Percentiles rank a stretch among this genome's conserved stretches.
Conservation (phyloP, 2,888 invertebrate genomes). For the Harpalus rufipes region DNA sequence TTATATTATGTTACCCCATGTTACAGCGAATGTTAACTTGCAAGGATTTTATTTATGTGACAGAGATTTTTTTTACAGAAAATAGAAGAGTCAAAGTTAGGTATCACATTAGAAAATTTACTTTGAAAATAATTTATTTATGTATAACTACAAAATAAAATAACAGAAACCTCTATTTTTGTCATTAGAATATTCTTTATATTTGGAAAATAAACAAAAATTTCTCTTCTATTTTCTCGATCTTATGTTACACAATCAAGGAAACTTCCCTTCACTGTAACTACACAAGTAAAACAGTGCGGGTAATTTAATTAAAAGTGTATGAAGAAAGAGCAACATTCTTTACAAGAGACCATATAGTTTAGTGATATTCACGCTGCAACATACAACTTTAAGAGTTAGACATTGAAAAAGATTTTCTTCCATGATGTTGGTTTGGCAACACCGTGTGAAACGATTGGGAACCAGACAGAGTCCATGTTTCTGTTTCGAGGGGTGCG, state of each 20-base stretch:
- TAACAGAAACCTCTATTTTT: background rate
- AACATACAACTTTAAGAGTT: slow-evolving; percentile 60
- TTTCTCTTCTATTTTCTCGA: slow-evolving; percentile 8
- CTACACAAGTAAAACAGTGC: slow-evolving; percentile 30
- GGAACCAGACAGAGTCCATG: slow-evolving; percentile 20
- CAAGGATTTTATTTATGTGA: background rate
- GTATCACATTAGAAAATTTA: background rate
- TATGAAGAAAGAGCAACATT: slow-evolving; percentile 20
- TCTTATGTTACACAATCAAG: slow-evolving; percentile 29
- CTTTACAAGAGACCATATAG: slow-evolving; percentile 13
- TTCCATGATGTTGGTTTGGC: slow-evolving; percentile 11
- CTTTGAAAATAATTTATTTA: background rate
- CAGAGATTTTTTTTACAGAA: slow-evolving; percentile 16
- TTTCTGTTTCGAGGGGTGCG: slow-evolving; percentile 11
- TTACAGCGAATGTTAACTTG: slow-evolving; percentile 59
- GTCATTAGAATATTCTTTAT: background rate
- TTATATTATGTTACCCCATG: slow-evolving; percentile 55
- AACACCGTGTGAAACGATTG: background rate
- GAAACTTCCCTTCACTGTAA: slow-evolving; percentile 34
- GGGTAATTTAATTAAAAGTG: slow-evolving; percentile 32
- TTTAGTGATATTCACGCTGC: slow-evolving; percentile 43
- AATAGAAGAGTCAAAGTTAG: slow-evolving; percentile 1
- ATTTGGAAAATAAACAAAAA: background rate
- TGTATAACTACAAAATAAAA: background rate
- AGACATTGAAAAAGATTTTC: slow-evolving; percentile 55